Evolutionary conservation across 2,797 vertebrate species (phyloP), one percentile per base, ranked within the genome.

Genomic region (Heteromormyrus szaboi): DNA sequence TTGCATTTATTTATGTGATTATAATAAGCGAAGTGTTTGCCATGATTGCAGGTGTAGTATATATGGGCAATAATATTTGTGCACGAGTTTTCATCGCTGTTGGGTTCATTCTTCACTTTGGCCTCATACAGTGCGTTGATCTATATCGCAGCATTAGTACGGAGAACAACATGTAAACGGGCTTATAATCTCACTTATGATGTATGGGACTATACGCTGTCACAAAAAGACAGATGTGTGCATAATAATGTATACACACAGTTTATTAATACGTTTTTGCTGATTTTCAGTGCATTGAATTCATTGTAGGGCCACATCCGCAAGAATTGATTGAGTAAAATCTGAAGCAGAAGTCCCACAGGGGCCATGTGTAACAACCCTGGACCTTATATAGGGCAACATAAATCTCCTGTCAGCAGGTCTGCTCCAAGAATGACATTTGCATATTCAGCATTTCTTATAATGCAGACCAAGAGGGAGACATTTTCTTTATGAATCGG

Each of bases 391-490:
- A 54, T 87, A 41, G 54, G 86, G 53, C 84, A 33, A 29, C 29
- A 56, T 56, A 54, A 88, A 56, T 65, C 56, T 87, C 85, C 91
- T 83, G 89, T 92, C 92, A 91, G 91, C 92, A 91, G 53, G 72
- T 91, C 88, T 87, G 62, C 62, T 59, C 83, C 9, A 87, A 90
- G 93, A 94, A 90, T 94, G 93, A 95, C 94, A 94, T 88, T 90
- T 88, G 89, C 91, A 93, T 94, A 92, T 92, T 93, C 93, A 90
- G 93, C 85, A 85, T 89, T 91, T 93, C 91, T 88, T 87, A 90
- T 93, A 95, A 94, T 93, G 93, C 91, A 85, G 44, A 48, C 56
- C 29, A 44, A 48, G 88, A 53, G 88, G 81, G 56, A 85, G 44
- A 56, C 17, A 37, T 41, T 84, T 33, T 17, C 83, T 86, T 86